phyloP scores from a whole-genome alignment of 2,888 invertebrate species.

The Limulus polyphemus region DNA sequence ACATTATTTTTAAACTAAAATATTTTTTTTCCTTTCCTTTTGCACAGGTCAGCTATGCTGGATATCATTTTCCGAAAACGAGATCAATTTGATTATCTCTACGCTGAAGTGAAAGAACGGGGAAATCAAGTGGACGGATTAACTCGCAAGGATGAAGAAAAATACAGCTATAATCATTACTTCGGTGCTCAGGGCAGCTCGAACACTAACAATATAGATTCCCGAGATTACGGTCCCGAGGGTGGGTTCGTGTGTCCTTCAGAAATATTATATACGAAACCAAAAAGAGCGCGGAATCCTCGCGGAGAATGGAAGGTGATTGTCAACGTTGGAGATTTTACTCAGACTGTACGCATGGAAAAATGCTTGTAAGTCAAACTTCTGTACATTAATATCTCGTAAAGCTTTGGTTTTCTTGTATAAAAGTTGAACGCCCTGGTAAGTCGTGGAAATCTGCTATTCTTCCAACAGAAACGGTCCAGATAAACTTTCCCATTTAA shows the following conservation, averaged over 20 bases:
- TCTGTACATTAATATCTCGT: too few relatives aligned
- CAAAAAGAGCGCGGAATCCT: constrained; percentile 58
- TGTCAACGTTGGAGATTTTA: constrained; percentile 64
- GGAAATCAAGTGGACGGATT: constrained; percentile 48
- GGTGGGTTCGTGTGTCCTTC: constrained; percentile 67
- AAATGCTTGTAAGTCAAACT: constrained; percentile 55
- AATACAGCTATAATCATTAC: constrained; percentile 34
- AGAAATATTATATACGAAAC: constrained; percentile 61
- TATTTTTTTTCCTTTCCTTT: too few relatives aligned
- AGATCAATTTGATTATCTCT: constrained; percentile 53
- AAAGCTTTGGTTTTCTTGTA: too few relatives aligned
- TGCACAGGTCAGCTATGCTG: constrained; percentile 40
- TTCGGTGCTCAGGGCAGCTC: constrained; percentile 17
- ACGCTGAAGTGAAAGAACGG: constrained; percentile 54
- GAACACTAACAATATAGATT: constrained; percentile 12
- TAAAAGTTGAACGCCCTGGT: too few relatives aligned
- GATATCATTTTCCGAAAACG: constrained; percentile 39
- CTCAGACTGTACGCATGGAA: constrained; percentile 65
- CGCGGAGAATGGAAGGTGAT: constrained; percentile 74
- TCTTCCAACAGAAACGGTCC: too few relatives aligned
- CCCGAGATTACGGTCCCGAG: constrained; percentile 43
- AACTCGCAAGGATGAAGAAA: constrained; percentile 42
- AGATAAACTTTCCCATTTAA: too few relatives aligned
- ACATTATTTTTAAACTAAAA: too few relatives aligned
- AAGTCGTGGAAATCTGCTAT: too few relatives aligned